Base-by-base conservation (phyloP, 2,888 invertebrate genomes). In the Microctonus aethiopoides region DNA sequence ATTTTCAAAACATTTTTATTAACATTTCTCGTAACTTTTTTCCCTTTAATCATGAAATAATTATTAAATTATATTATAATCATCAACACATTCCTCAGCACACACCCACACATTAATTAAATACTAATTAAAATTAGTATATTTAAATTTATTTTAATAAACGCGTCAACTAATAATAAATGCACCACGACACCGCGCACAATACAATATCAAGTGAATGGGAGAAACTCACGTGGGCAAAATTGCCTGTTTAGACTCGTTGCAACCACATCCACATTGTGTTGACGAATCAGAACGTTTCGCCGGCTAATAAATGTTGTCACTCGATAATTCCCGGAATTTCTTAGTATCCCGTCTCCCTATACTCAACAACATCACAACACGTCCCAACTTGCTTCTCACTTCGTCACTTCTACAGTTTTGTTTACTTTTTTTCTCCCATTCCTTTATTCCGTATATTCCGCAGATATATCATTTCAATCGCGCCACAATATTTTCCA, bases 141-240 rank as follows among this genome's bases (percentile, higher is more conserved):
- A n/a, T n/a, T n/a, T n/a, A n/a, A n/a, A n/a, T n/a, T n/a, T n/a
- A n/a, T n/a, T n/a, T n/a, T n/a, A n/a, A n/a, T n/a, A n/a, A n/a
- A n/a, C n/a, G 39, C 3, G 13, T n/a, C 7, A 16, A 1, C 4
- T n/a, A 9, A 46, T 46, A 46, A 46, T 46, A n/a, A 46, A 46
- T 16, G 1, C 9, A 46, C 6, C 6, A 46, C 2, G 0, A 16
- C 16, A 16, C 16, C 46, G 16, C 16, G 46, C 46, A 6, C 7
- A 16, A 16, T 32, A 6, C 7, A 16, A 16, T 32, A 22, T 13
- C 39, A 24, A 3, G 10, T 7, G 16, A 46, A 57, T 16, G 9
- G 51, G 29, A 34, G 46, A 29, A 32, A 39, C 61, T 57, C 67
- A 68, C 68, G 68, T 68, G 68, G 68, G n/a, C 54, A 9, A 10